Evolutionary conservation across 2,113 vertebrate species (phyloP).

Genomic region (Chauna torquata): DNA sequence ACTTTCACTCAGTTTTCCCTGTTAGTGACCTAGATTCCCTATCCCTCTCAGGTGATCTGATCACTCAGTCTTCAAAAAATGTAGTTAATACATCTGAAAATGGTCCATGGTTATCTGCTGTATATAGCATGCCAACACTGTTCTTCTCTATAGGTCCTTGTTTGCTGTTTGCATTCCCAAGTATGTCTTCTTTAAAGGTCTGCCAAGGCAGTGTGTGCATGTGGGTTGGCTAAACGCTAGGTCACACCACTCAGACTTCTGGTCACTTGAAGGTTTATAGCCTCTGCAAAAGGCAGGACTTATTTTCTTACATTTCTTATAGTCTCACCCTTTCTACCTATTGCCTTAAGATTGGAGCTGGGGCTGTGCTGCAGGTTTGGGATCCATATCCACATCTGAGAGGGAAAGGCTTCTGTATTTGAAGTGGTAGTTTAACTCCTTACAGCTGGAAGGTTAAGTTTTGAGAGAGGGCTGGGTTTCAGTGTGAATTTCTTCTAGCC

Average conservation of each 20-base stretch:
- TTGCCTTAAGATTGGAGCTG: not conserved
- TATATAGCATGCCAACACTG: rapidly evolving
- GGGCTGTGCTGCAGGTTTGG: not conserved
- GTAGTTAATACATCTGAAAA: not conserved
- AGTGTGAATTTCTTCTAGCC: not conserved
- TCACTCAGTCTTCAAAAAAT: not conserved
- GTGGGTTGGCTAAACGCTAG: not conserved
- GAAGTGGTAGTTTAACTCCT: not conserved
- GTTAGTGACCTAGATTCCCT: not conserved
- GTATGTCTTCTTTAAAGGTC: not conserved
- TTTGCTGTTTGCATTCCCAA: not conserved
- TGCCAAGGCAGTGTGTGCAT: not conserved
- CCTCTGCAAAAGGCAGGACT: not conserved
- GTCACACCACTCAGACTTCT: not conserved
- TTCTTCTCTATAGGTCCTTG: not conserved
- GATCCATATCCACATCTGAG: not conserved
- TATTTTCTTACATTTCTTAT: not conserved
- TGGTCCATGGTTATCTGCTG: not conserved
- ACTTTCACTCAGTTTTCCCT: not conserved
- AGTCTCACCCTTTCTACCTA: not conserved
- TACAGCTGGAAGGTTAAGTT: not conserved
- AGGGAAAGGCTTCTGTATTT: not conserved
- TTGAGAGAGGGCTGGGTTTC: not conserved
- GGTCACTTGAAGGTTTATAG: not conserved
- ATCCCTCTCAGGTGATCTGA: not conserved